Percentiles rank a stretch among this genome's conserved stretches.
Evolutionary conservation across 2,888 invertebrate genomes (phyloP).

Genomic region (Apeira syringaria): DNA sequence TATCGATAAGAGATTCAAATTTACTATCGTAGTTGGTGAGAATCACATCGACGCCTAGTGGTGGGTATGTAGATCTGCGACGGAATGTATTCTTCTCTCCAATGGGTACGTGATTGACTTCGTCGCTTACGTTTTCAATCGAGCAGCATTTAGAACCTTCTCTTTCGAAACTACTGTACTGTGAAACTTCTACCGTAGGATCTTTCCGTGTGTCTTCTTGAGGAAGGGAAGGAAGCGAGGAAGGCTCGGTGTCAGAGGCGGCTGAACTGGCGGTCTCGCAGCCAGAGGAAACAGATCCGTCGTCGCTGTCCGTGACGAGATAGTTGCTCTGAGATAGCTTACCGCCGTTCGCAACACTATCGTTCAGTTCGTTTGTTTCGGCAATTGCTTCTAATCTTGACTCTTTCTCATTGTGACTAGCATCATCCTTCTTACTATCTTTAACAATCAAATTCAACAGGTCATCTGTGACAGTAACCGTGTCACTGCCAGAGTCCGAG

Average conservation of each 20-base stretch:
- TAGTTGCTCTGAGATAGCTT: slow-evolving; percentile 76
- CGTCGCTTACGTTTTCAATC: slow-evolving; percentile 38
- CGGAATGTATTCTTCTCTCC: slow-evolving; percentile 74
- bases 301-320: slow-evolving; percentile 87
- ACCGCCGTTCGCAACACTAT: slow-evolving; percentile 42
- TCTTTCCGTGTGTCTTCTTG: slow-evolving; percentile 63
- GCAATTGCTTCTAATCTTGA: slow-evolving; percentile 58
- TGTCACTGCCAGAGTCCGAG: slow-evolving; percentile 49
- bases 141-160: slow-evolving; percentile 47
- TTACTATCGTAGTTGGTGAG: slow-evolving; percentile 60
- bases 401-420: slow-evolving; percentile 63
- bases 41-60: slow-evolving; percentile 55
- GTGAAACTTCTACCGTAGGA: slow-evolving; percentile 57
- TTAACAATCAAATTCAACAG: slow-evolving; percentile 57
- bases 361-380: slow-evolving; percentile 62
- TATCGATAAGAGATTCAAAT: slow-evolving; percentile 72
- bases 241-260: slow-evolving; percentile 83
- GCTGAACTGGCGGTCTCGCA: slow-evolving; percentile 91
- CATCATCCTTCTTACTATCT: slow-evolving; percentile 56
- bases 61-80: slow-evolving; percentile 74
- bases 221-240: slow-evolving; percentile 71
- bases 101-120: slow-evolving; percentile 75
- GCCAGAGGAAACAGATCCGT: slow-evolving; percentile 91
- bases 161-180: slow-evolving; percentile 48
- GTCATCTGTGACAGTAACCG: slow-evolving; percentile 53